These are phyloP conservation scores for Hymenopus coronatus DNA, from an alignment of 2,888 invertebrate genomes.

Conservation along the genomic window DNA sequence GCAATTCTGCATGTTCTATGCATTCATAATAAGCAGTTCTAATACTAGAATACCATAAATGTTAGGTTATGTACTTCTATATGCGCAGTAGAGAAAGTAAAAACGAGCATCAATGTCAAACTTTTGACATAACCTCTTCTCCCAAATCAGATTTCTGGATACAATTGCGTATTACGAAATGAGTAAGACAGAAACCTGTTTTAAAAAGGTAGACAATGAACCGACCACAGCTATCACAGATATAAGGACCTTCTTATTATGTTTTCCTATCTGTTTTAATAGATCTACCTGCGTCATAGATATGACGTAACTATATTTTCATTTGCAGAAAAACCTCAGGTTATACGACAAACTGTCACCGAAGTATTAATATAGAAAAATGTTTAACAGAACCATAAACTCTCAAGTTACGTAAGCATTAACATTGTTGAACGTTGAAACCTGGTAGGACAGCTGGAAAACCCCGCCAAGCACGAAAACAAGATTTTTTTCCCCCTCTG, in stretches of 20 bases:
- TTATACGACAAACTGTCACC: not conserved
- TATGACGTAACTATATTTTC: not conserved
- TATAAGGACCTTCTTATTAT: accelerated
- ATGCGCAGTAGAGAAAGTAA: too few relatives aligned
- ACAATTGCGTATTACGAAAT: too few relatives aligned
- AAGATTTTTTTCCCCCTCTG: not conserved
- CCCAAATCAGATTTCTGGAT: too few relatives aligned
- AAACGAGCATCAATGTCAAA: too few relatives aligned
- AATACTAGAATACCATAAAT: too few relatives aligned
- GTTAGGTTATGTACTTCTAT: too few relatives aligned
- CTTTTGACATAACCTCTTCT: too few relatives aligned
- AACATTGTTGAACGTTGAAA: not conserved
- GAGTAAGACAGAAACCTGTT: too few relatives aligned
- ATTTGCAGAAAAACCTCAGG: not conserved
- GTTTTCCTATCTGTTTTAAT: not conserved
- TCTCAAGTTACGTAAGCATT: not conserved
- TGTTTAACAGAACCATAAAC: not conserved
- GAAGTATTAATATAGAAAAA: not conserved
- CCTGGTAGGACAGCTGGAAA: not conserved
- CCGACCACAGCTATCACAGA: too few relatives aligned
- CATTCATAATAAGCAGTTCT: too few relatives aligned
- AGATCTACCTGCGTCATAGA: not conserved
- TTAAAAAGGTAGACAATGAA: too few relatives aligned
- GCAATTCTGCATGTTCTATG: too few relatives aligned
- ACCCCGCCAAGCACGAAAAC: not conserved